Evolutionary conservation across 2,888 invertebrate species (phyloP).

Genomic region (Ectobius pallidus): DNA sequence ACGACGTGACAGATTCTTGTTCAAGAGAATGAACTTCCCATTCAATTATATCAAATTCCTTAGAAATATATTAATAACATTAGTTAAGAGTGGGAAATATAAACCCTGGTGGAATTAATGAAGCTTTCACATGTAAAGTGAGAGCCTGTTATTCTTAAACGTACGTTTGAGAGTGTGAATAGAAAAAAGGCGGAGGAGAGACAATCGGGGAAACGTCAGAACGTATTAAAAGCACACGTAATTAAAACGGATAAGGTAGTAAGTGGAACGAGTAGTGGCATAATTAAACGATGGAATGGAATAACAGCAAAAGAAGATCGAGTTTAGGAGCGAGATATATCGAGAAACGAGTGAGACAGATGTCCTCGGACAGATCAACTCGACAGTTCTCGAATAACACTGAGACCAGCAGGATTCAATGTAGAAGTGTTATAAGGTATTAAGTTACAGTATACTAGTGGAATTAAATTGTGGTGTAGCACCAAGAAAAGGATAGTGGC

Average conservation of each 20-base stretch:
- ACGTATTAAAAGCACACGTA: constrained; percentile 15
- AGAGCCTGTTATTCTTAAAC: neutral
- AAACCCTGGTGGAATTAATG: neutral
- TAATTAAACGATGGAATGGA: constrained; percentile 18
- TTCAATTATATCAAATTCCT: too few species aligned
- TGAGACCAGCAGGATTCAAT: neutral
- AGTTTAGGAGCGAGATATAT: constrained; percentile 8
- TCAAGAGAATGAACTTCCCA: too few species aligned
- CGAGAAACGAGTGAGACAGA: neutral
- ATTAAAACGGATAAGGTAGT: constrained; percentile 31
- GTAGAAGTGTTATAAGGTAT: neutral
- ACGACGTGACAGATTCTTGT: too few species aligned
- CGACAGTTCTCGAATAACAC: constrained; percentile 7
- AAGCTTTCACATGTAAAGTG: neutral
- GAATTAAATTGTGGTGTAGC: too few species aligned
- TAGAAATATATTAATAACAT: neutral
- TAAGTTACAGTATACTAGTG: too few species aligned
- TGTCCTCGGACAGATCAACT: constrained; percentile 1
- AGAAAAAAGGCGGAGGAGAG: neutral
- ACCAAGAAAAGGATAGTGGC: too few species aligned
- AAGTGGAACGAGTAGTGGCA: neutral
- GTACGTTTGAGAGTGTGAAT: too few species aligned
- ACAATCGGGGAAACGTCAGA: constrained; percentile 20
- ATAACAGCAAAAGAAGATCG: constrained; percentile 26
- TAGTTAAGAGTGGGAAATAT: neutral